Base-by-base conservation (phyloP, 2,113 vertebrate genomes). In the Pollimyrus isidori region DNA sequence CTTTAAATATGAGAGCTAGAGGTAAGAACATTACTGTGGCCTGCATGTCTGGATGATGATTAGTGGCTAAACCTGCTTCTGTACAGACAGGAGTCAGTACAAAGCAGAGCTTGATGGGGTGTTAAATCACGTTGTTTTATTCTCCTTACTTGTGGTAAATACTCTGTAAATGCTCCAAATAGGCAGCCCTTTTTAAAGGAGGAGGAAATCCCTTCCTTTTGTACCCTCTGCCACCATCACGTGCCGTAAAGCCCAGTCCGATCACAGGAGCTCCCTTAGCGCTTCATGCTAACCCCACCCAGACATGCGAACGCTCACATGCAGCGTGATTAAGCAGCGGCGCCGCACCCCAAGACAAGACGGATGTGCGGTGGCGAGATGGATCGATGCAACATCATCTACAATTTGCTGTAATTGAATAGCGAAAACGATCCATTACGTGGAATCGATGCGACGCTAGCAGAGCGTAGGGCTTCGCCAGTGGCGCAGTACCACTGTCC, bases 301-400 rank as follows among this genome's bases (percentile, higher is more conserved):
- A 56, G 13, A 80, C n/a, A 30, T 26, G 3, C 2, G 5, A 35
- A 15, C 9, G 3, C 23, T 42, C 6, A 88, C 89, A 42, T 56
- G 89, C 88, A 89, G 90, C 89, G 87, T 76, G 89, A 91, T 90
- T 89, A 89, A 89, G 86, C 87, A 76, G 69, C 30, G 30, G 89
- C 4, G 91, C 90, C 46, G 48, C 3, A 21, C 86, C 91, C 89
- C 90, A 90, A 91, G 90, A 92, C 90, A 92, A 92, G 92, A 93
- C 92, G 91, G 92, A 93, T 92, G 92, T 89, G 87, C 62, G 86
- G 89, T 4, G 87, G 90, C 89, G 76, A 88, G 87, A 86, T 87
- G 87, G 92, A 92, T 93, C 92, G 92, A 93, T 93, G 92, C 89
- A 91, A 91, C 92, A 93, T 93, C 92, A 93, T 93, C 92, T 89